Evolutionary conservation across 2,797 vertebrate species (phyloP).

Genomic region (Synaphobranchus kaupii): DNA sequence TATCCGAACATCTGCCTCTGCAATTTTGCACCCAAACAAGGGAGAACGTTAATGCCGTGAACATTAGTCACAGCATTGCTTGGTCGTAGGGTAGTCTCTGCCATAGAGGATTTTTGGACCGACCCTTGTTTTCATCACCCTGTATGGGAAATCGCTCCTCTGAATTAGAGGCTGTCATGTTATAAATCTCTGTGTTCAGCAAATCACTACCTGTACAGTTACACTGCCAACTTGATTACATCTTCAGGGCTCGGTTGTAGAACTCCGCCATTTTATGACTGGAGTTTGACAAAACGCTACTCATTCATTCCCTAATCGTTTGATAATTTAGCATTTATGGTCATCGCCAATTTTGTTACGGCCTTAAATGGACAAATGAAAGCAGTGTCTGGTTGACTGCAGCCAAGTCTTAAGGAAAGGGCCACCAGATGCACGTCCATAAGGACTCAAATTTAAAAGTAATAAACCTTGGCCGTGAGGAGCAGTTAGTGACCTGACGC

Average conservation of each 20-base stretch:
- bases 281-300: too few species aligned
- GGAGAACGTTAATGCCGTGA: not conserved
- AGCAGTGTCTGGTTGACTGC: not conserved
- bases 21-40: not conserved
- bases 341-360: not conserved
- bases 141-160: not conserved
- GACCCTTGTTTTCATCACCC: not conserved
- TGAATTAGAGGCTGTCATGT: not conserved
- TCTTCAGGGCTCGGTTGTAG: not conserved
- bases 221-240: not conserved
- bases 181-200: not conserved
- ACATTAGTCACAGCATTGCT: not conserved
- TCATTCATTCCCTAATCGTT: too few species aligned
- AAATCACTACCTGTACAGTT: not conserved
- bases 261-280: not conserved
- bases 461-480: not conserved
- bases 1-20: slow-evolving; percentile 13
- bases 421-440: not conserved
- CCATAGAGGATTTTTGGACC: not conserved
- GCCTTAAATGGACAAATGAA: not conserved
- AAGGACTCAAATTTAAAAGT: not conserved
- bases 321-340: not conserved
- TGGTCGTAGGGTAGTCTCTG: not conserved
- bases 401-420: not conserved
- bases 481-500: not conserved